These are phyloP conservation scores for Naso thynnoides DNA, from an alignment of 2,797 vertebrate species.

Conservation along the genomic window DNA sequence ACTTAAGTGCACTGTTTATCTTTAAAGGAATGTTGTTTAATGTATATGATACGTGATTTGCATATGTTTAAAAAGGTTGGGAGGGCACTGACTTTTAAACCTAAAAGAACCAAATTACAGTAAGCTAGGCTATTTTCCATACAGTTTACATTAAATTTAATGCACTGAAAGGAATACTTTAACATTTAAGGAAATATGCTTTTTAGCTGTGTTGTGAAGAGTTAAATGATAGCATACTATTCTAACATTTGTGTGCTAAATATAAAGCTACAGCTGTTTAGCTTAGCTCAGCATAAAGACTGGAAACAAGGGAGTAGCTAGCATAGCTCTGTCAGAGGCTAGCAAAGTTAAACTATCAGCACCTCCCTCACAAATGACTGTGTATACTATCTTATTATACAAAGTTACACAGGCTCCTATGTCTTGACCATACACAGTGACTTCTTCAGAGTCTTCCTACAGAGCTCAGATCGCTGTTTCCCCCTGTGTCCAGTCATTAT, in stretches of 20 bases:
- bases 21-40: background rate
- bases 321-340: background rate
- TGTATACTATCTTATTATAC: background rate
- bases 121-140: background rate
- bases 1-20: background rate
- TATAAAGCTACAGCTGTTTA: background rate
- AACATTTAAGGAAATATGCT: background rate
- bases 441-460: background rate
- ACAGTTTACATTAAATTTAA: background rate
- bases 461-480: too few species aligned
- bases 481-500: too few species aligned
- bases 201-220: background rate
- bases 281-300: background rate
- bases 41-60: too few species aligned
- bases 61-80: constrained; percentile 1
- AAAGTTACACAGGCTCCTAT: background rate
- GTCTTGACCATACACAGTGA: background rate
- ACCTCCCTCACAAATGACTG: too few species aligned
- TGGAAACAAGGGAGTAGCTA: background rate
- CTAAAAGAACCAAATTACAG: background rate
- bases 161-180: background rate
- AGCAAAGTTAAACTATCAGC: background rate
- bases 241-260: background rate
- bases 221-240: background rate
- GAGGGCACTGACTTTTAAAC: background rate